Conservation (phyloP, 2,797 vertebrate species). For the Clangula hyemalis region DNA sequence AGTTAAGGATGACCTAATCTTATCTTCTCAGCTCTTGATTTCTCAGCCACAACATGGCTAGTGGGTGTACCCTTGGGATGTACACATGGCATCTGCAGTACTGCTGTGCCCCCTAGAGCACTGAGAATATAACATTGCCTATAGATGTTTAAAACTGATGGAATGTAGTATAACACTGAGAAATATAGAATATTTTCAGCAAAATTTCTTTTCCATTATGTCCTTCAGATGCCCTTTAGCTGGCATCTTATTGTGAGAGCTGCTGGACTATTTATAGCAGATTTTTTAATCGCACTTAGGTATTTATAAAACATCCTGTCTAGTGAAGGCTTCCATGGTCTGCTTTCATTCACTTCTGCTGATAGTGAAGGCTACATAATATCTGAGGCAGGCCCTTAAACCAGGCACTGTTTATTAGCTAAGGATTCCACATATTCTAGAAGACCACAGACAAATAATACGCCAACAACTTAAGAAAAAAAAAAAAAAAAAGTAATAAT, state of each 20-base stretch:
- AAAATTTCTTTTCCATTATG: neutral
- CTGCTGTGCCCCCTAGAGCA: slow-evolving; percentile 39
- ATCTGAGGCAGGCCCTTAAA: slow-evolving; percentile 16
- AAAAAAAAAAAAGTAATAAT: neutral
- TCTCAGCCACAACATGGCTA: neutral
- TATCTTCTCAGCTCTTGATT: neutral
- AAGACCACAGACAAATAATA: neutral
- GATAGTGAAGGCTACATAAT: slow-evolving; percentile 28
- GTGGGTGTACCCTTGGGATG: neutral
- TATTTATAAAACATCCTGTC: slow-evolving; percentile 51
- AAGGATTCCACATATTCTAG: neutral
- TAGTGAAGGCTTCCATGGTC: slow-evolving; percentile 4
- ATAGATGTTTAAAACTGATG: neutral
- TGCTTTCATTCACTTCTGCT: slow-evolving; percentile 43
- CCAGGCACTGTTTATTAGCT: neutral
- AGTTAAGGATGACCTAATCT: neutral
- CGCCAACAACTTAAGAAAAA: neutral
- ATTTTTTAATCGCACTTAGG: neutral
- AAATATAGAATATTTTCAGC: neutral
- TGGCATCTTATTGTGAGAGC: neutral
- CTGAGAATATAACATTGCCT: neutral
- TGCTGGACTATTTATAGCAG: slow-evolving; percentile 64
- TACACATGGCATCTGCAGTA: neutral
- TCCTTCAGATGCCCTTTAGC: slow-evolving; percentile 22
- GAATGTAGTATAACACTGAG: neutral